Evolutionary conservation across 2,888 invertebrate species (phyloP).

Genomic region (Leistus spinibarbis): DNA sequence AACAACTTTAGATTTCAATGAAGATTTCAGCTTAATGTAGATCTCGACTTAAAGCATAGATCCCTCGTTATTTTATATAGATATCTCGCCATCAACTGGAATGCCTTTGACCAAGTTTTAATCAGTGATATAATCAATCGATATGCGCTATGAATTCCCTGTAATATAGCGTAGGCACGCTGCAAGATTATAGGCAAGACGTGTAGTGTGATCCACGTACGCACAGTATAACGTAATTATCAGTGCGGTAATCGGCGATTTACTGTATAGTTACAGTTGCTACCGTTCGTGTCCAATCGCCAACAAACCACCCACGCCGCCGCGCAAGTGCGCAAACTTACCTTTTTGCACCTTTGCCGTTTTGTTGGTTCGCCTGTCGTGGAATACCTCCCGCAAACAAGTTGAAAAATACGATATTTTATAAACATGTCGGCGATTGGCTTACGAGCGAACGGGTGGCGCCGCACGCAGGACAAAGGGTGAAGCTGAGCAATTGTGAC

Average conservation of each 20-base stretch:
- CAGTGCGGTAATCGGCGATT: not conserved
- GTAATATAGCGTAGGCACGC: no score
- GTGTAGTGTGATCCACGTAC: no score
- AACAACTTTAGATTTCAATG: no score
- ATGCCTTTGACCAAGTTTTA: no score
- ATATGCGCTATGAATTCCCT: no score
- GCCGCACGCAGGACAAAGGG: constrained; percentile 22
- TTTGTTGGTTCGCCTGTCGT: no score
- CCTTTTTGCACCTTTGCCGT: not conserved
- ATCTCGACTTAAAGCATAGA: no score
- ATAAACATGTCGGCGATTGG: constrained; percentile 27
- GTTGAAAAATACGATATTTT: constrained; percentile 12
- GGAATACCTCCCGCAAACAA: not conserved
- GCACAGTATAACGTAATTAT: not conserved
- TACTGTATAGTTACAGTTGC: not conserved
- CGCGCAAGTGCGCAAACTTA: not conserved
- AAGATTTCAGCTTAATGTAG: no score
- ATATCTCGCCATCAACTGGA: no score
- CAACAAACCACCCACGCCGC: not conserved
- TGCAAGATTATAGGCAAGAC: no score
- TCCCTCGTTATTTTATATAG: no score
- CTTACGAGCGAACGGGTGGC: constrained; percentile 9
- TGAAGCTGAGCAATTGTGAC: constrained; percentile 33
- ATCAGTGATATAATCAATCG: no score
- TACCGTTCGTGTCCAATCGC: not conserved